These are phyloP conservation scores for Columba livia DNA, from an alignment of 2,113 vertebrate genomes.

Conservation along the genomic window DNA sequence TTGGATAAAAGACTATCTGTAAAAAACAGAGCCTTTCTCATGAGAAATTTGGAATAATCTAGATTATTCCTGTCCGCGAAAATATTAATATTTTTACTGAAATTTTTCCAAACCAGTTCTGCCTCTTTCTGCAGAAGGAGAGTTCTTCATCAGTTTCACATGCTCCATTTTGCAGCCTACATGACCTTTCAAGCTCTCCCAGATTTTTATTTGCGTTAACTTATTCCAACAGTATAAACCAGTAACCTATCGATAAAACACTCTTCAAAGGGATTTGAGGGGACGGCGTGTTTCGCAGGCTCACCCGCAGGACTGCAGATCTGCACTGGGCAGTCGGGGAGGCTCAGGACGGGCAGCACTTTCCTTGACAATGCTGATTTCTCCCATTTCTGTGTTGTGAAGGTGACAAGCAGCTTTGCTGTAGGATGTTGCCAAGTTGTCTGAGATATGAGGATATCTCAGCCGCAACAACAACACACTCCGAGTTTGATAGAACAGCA, in stretches of 20 bases:
- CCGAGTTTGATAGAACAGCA: not conserved
- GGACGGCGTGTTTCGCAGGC: not conserved
- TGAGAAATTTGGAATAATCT: conserved; percentile 57
- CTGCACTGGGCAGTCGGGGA: not conserved
- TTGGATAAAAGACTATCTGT: conserved; percentile 44
- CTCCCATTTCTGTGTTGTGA: not conserved
- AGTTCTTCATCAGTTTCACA: not conserved
- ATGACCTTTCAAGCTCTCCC: not conserved
- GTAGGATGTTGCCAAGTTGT: not conserved
- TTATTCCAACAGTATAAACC: not conserved
- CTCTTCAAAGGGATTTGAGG: not conserved
- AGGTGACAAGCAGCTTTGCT: not conserved
- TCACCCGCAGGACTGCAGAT: not conserved
- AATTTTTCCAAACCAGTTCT: conserved; percentile 41
- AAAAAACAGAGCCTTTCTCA: conserved; percentile 29
- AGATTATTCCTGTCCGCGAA: conserved; percentile 38
- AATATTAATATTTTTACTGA: conserved; percentile 64
- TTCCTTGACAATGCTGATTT: not conserved
- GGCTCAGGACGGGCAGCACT: not conserved
- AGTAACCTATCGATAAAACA: not conserved
- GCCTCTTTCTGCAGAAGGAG: not conserved
- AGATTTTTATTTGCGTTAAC: not conserved
- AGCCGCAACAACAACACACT: not conserved
- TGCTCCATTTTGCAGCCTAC: not conserved
- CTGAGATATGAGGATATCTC: not conserved